Percentiles rank a stretch among this genome's conserved stretches.
Conservation (phyloP, 1,140 invertebrate species). For the Ganaspis sp. region DNA sequence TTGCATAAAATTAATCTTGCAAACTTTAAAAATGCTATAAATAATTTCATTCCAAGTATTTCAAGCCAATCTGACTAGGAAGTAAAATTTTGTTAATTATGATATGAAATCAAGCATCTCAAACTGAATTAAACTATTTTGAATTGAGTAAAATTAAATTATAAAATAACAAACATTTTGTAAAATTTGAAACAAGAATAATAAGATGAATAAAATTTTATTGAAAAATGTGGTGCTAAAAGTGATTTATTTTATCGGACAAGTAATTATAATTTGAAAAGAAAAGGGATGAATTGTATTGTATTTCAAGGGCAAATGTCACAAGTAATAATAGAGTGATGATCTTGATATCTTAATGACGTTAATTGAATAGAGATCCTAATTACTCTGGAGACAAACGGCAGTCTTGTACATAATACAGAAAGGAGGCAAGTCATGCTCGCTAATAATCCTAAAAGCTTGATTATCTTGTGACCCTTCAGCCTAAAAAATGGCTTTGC, state of each 20-base stretch:
- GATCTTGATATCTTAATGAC: constrained; percentile 19
- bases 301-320: constrained; percentile 22
- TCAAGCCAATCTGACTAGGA: no score
- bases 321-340: constrained; percentile 2
- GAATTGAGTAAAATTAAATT: no score
- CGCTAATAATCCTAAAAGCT: constrained; percentile 64
- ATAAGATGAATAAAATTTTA: no score
- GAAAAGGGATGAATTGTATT: not conserved
- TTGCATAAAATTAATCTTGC: not conserved
- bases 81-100: no score
- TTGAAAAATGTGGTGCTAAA: no score
- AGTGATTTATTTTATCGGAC: no score
- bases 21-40: no score
- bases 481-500: not conserved
- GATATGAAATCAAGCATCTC: no score
- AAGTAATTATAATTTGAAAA: not conserved
- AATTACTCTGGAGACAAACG: constrained; percentile 24
- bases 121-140: no score
- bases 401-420: not conserved
- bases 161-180: no score
- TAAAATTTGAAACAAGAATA: no score
- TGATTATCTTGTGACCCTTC: constrained; percentile 40
- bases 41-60: no score
- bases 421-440: constrained; percentile 62
- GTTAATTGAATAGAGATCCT: constrained; percentile 27